These are phyloP conservation scores for Anniella stebbinsi DNA, from an alignment of 2,797 vertebrate species.

Conservation along the genomic window DNA sequence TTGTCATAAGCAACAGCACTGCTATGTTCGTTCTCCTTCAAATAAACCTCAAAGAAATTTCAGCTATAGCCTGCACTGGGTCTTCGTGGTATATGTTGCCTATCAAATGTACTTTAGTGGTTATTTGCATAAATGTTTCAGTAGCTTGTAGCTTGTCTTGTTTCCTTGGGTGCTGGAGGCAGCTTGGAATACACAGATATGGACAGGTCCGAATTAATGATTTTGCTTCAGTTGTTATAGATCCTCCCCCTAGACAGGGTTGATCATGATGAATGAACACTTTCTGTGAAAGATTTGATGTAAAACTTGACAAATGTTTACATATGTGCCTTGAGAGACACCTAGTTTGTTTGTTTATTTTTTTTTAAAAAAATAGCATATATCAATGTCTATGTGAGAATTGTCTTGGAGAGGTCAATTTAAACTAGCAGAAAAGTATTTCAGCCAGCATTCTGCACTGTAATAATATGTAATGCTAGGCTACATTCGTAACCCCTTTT, in stretches of 20 bases:
- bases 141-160: slow-evolving; percentile 32
- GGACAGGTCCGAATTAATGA: slow-evolving; percentile 62
- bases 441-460: slow-evolving; percentile 1
- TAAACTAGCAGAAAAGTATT: slow-evolving; percentile 40
- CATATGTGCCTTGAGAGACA: slow-evolving; percentile 33
- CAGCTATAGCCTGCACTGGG: slow-evolving; percentile 7
- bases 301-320: slow-evolving; percentile 62
- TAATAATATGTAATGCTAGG: neutral
- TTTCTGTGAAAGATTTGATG: slow-evolving; percentile 52
- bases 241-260: slow-evolving; percentile 46
- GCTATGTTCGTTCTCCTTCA: slow-evolving; percentile 27
- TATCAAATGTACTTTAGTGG: neutral
- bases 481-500: neutral
- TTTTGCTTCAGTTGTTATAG: slow-evolving; percentile 52
- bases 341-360: slow-evolving; percentile 31
- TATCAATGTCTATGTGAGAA: slow-evolving; percentile 47
- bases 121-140: slow-evolving; percentile 12
- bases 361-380: slow-evolving; percentile 5
- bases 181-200: slow-evolving; percentile 39
- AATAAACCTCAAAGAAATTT: slow-evolving; percentile 19
- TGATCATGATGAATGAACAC: slow-evolving; percentile 59
- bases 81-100: neutral
- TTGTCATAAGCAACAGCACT: slow-evolving; percentile 10
- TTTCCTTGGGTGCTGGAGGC: neutral
- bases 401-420: slow-evolving; percentile 39